Evolutionary conservation across 1,140 invertebrate species (phyloP).

Genomic region (Leptinotarsa texana): DNA sequence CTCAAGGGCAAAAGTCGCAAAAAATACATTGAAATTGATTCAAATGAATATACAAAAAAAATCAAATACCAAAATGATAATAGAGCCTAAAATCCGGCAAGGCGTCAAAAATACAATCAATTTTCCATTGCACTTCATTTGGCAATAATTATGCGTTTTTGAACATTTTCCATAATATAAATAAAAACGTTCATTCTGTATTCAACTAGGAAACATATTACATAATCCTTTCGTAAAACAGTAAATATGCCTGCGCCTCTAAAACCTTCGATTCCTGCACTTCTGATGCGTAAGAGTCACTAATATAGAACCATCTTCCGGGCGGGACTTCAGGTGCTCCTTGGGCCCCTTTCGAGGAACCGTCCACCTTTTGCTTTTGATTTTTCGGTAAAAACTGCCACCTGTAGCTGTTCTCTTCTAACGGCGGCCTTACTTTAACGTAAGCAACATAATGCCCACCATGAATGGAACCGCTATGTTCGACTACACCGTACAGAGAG

Average conservation of each 20-base stretch:
- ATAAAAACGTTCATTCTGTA: slow-evolving; percentile 5
- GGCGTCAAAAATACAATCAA: not conserved
- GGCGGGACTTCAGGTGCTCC: slow-evolving; percentile 61
- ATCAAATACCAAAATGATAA: too few relatives aligned
- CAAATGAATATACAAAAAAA: too few relatives aligned
- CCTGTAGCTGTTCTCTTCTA: slow-evolving; percentile 63
- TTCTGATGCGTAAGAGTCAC: slow-evolving; percentile 83
- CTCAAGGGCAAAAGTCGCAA: too few relatives aligned
- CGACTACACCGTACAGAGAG: slow-evolving; percentile 91
- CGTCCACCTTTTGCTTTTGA: slow-evolving; percentile 55
- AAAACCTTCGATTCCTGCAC: slow-evolving; percentile 81
- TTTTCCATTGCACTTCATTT: not conserved
- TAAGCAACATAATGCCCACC: slow-evolving; percentile 97
- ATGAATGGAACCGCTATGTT: slow-evolving; percentile 87
- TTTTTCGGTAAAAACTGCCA: slow-evolving; percentile 71
- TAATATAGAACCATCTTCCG: slow-evolving; percentile 91
- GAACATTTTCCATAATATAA: not conserved
- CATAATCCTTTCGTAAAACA: slow-evolving; percentile 93
- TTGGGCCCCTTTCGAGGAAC: slow-evolving; percentile 42
- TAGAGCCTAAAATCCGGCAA: too few relatives aligned
- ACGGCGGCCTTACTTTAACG: slow-evolving; percentile 72
- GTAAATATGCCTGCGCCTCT: slow-evolving; percentile 90
- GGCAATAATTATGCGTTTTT: not conserved
- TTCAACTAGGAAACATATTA: slow-evolving; percentile 52
- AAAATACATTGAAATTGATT: too few relatives aligned